Evolutionary conservation across 2,113 vertebrate genomes (phyloP).

Genomic region (Oncorhynchus masou): DNA sequence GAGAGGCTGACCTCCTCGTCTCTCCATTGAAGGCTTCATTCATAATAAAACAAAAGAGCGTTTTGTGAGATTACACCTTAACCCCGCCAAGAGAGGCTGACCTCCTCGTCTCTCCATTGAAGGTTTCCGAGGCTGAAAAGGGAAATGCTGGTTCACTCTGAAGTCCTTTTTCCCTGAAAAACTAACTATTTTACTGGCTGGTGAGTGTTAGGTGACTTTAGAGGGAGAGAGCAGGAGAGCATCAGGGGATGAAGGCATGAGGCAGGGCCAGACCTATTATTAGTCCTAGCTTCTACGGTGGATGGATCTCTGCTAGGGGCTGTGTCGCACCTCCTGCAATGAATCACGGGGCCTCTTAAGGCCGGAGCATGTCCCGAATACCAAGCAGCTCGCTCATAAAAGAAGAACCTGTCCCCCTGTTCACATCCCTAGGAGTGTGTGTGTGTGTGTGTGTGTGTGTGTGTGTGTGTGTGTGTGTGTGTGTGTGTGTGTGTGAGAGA

Average conservation of each 20-base stretch:
- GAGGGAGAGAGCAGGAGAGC: conserved; percentile 24
- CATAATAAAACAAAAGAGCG: too few species aligned
- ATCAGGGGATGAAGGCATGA: conserved; percentile 56
- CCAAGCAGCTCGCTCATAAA: conserved; percentile 75
- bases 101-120: too few species aligned
- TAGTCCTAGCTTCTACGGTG: conserved; percentile 62
- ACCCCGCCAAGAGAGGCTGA: too few species aligned
- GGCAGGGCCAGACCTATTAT: conserved; percentile 69
- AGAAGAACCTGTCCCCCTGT: conserved; percentile 72
- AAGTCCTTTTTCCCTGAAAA: conserved; percentile 43
- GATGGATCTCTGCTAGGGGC: conserved; percentile 67
- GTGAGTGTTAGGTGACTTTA: conserved; percentile 62
- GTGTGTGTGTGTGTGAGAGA: too few species aligned
- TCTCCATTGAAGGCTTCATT: too few species aligned
- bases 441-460: too few species aligned
- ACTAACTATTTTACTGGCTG: conserved; percentile 62
- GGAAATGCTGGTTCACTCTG: conserved; percentile 22
- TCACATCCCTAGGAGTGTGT: conserved; percentile 63
- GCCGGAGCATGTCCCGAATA: conserved; percentile 75
- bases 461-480: too few species aligned
- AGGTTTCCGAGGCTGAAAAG: not conserved
- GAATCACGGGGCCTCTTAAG: conserved; percentile 78
- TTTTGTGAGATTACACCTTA: too few species aligned
- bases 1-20: too few species aligned
- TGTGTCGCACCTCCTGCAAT: conserved; percentile 68